phyloP scores from a whole-genome alignment of 64 coral and sea anemone species.

The Dendrophyllia cribrosa region DNA sequence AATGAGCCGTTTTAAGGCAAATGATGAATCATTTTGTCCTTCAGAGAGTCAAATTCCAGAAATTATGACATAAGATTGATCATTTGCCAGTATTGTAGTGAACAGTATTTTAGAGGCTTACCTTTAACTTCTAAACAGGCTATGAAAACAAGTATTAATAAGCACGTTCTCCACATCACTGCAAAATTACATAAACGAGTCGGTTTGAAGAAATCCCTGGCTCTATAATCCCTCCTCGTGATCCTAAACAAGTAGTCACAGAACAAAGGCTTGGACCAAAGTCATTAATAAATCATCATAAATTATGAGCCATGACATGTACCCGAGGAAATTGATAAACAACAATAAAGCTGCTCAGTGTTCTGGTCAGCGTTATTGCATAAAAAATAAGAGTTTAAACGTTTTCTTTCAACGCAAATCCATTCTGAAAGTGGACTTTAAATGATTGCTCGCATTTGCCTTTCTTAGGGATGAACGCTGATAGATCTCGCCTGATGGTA shows the following conservation, averaged over 20 bases:
- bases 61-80: neutral
- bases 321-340: slow-evolving; percentile 90
- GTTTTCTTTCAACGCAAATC: neutral
- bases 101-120: slow-evolving; percentile 14
- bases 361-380: slow-evolving; percentile 22
- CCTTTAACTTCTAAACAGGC: slow-evolving; percentile 62
- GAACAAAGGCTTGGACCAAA: slow-evolving; percentile 61
- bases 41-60: neutral
- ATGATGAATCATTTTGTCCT: too few relatives aligned
- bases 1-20: neutral
- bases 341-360: slow-evolving; percentile 16
- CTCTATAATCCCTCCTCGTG: slow-evolving; percentile 26
- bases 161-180: slow-evolving; percentile 52
- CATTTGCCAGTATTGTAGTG: slow-evolving; percentile 16
- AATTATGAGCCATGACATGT: slow-evolving; percentile 81
- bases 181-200: slow-evolving; percentile 20
- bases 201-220: slow-evolving; percentile 32
- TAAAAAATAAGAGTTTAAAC: slow-evolving; percentile 27
- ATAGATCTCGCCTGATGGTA: too few relatives aligned
- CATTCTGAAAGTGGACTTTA: neutral
- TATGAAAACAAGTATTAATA: slow-evolving; percentile 22
- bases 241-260: slow-evolving; percentile 35
- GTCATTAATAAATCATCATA: slow-evolving; percentile 88
- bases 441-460: too few relatives aligned
- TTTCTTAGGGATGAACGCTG: too few relatives aligned